A percentile compares a stretch with the other conserved stretches of the same genome.
Evolutionary conservation across 2,797 vertebrate species (phyloP).

Genomic region (Sebastes oblongus): DNA sequence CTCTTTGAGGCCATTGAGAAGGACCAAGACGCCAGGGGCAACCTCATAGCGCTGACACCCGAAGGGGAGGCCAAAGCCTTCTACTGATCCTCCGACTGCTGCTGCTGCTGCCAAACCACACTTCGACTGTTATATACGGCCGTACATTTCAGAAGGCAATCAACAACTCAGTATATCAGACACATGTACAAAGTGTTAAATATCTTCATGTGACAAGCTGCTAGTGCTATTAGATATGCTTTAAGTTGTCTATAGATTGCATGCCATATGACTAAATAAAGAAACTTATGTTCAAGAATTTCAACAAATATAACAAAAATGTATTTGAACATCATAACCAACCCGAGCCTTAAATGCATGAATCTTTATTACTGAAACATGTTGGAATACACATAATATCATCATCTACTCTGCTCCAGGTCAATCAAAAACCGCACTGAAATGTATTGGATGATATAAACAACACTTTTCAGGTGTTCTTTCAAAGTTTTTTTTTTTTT

Average conservation of each 20-base stretch:
- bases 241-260: constrained; percentile 4
- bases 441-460: not conserved
- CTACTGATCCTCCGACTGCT: constrained; percentile 63
- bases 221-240: constrained; percentile 8
- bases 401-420: not conserved
- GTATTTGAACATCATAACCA: no score
- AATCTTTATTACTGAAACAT: not conserved
- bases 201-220: constrained; percentile 23
- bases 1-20: constrained; percentile 89
- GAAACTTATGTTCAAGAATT: constrained; percentile 13
- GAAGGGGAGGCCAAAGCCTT: constrained; percentile 71
- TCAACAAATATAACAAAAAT: no score
- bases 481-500: no score
- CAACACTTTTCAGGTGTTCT: no score
- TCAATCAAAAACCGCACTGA: not conserved
- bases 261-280: constrained; percentile 45
- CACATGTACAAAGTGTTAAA: constrained; percentile 2
- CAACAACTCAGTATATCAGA: constrained; percentile 16
- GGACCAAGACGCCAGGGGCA: constrained; percentile 87
- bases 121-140: constrained; percentile 10
- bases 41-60: constrained; percentile 80
- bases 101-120: constrained; percentile 17
- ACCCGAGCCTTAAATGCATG: not conserved
- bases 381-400: not conserved
- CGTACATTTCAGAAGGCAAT: constrained; percentile 16